Percentiles rank a stretch among this genome's conserved stretches.
Conservation (phyloP, 1,140 invertebrate species). For the Tyrophagus putrescentiae region DNA sequence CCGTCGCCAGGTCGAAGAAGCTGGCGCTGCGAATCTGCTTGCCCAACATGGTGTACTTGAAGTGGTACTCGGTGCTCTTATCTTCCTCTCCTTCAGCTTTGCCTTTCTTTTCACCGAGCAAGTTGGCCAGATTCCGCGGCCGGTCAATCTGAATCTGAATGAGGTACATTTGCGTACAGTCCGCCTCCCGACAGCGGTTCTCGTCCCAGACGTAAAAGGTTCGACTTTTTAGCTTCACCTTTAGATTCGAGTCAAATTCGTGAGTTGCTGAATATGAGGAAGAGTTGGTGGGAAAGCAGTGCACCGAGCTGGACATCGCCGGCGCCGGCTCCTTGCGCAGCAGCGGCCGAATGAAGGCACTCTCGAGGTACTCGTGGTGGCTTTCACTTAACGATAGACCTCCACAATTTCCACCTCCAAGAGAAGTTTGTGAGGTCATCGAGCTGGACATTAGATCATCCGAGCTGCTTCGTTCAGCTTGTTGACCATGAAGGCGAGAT, state of each 20-base stretch:
- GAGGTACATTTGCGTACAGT: not conserved
- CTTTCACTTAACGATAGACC: slow-evolving; percentile 1
- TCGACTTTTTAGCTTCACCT: slow-evolving; percentile 13
- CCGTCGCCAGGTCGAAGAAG: slow-evolving; percentile 35
- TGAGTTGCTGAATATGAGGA: too few species aligned
- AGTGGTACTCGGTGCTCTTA: slow-evolving; percentile 34
- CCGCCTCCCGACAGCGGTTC: not conserved
- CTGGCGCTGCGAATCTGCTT: slow-evolving; percentile 37
- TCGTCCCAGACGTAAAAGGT: slow-evolving; percentile 20
- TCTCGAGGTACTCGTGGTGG: too few species aligned
- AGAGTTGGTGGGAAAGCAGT: too few species aligned
- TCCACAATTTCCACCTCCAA: not conserved
- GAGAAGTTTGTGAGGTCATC: not conserved
- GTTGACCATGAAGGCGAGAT: slow-evolving; percentile 35
- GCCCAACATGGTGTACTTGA: slow-evolving; percentile 37
- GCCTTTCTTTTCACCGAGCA: not conserved
- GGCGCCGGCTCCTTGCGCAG: not conserved
- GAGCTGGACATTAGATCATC: not conserved
- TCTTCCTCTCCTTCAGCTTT: too few species aligned
- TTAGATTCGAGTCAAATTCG: slow-evolving; percentile 18
- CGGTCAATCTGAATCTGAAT: not conserved
- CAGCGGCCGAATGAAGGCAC: slow-evolving; percentile 5
- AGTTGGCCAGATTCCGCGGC: slow-evolving; percentile 1
- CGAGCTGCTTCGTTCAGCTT: too few species aligned
- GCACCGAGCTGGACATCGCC: too few species aligned